Conservation (phyloP, 2,113 vertebrate genomes). For the Parotia lawesii region DNA sequence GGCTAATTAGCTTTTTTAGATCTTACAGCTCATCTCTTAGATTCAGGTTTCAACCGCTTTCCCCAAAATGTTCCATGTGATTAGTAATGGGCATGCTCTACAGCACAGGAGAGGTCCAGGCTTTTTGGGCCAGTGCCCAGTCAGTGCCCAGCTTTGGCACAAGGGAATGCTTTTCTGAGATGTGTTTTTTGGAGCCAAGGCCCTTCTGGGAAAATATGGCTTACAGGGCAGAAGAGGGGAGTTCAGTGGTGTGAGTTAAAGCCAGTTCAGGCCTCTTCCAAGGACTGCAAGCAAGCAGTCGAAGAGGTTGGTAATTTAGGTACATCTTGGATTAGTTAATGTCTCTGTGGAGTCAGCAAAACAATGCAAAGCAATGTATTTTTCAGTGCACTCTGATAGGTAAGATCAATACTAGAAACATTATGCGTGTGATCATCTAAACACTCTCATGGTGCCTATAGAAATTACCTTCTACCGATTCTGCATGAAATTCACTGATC, state of each 20-base stretch:
- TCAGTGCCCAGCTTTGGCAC: background rate
- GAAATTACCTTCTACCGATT: background rate
- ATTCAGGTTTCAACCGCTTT: background rate
- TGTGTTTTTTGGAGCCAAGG: background rate
- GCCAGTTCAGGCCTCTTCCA: background rate
- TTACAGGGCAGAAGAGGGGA: background rate
- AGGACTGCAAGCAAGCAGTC: background rate
- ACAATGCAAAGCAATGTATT: background rate
- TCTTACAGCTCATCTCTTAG: background rate
- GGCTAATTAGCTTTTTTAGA: background rate
- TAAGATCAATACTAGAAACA: background rate
- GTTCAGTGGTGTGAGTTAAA: background rate
- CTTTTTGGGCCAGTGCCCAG: background rate
- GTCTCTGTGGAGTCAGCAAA: background rate
- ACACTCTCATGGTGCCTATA: background rate
- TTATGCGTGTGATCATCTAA: background rate
- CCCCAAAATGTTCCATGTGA: background rate
- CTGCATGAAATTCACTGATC: background rate
- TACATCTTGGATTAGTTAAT: background rate
- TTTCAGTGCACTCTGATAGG: background rate
- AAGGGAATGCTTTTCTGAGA: background rate
- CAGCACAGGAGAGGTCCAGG: background rate
- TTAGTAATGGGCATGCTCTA: background rate
- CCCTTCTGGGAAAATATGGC: background rate
- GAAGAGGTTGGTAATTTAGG: rapidly evolving